Base-by-base conservation (phyloP, 2,888 invertebrate genomes). In the Xestoiulus laeticollis region DNA sequence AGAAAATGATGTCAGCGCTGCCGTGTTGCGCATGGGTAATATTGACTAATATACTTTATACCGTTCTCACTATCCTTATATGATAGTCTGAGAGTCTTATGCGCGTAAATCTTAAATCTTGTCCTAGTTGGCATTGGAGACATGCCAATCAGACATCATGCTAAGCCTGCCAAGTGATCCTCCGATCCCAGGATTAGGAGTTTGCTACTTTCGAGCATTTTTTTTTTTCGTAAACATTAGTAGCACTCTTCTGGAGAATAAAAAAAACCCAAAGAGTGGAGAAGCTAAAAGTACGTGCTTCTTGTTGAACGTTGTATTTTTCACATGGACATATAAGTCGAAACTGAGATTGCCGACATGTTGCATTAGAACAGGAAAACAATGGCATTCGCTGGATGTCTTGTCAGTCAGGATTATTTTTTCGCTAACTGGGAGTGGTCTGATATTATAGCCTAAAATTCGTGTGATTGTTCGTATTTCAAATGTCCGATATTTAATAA, bases 121-220 rank as follows among this genome's bases (percentile, higher is more conserved):
- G 68, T 68, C 68, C 68, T 68, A 68, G 68, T 68, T 68, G 68
- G 68, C 68, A 68, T 68, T 68, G 68, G 68, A 22, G 68, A 68
- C 68, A 68, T 68, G 68, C 68, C 68, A 68, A 68, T 68, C 68
- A 68, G 68, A 68, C 68, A 68, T 68, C 68, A 68, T 68, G 68
- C 68, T 68, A 68, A 68, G 68, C 68, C 68, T 68, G 68, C 68
- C 68, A 68, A 68, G 68, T 68, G 68, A 68, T 68, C 68, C 68
- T 68, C 68, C 68, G 68, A 68, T 68, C 68, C 68, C 68, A 68
- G 68, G 68, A 68, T 68, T 68, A 68, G 68, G 68, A 68, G 68
- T 68, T 68, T 68, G 68, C 68, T 68, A 68, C 68, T 68, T 26
- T 68, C 26, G 68, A 68, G 68, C 59, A 26, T 68, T 68, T 68